These are phyloP conservation scores for Cavia aperea DNA, from an alignment of 2,113 vertebrate species.

Conservation along the genomic window DNA sequence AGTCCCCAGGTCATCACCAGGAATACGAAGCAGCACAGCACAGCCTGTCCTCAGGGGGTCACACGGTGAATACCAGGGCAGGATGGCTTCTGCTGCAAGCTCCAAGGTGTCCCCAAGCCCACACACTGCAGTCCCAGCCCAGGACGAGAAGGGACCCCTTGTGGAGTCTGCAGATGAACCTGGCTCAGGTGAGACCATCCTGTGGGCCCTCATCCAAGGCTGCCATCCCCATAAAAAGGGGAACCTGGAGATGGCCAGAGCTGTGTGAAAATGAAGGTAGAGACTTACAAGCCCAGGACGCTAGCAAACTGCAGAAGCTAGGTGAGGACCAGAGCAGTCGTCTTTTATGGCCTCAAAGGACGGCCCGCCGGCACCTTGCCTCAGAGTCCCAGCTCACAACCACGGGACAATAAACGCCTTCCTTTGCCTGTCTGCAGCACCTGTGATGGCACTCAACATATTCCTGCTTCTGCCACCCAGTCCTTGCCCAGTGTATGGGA, in stretches of 20 bases:
- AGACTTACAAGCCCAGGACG: not conserved
- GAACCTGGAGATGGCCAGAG: not conserved
- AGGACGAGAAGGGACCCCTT: not conserved
- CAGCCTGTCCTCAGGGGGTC: not conserved
- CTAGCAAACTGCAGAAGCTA: accelerated
- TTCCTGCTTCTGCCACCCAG: accelerated
- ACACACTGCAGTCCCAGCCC: accelerated
- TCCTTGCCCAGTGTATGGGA: not conserved
- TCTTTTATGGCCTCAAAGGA: not conserved
- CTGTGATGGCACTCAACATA: accelerated
- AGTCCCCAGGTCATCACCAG: not conserved
- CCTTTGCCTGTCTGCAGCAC: accelerated
- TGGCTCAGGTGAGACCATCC: not conserved
- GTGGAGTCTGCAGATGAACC: not conserved
- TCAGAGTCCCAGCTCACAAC: not conserved
- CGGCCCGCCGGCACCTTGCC: not conserved
- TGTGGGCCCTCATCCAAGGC: accelerated
- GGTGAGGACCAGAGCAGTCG: not conserved
- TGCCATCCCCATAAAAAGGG: accelerated
- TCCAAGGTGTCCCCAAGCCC: accelerated
- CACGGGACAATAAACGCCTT: accelerated
- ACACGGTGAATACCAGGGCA: not conserved
- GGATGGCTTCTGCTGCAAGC: accelerated
- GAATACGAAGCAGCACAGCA: accelerated
- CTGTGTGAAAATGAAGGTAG: accelerated